Evolutionary conservation across 64 coral and sea anemone species (phyloP).

Genomic region (Cladopsammia gracilis): DNA sequence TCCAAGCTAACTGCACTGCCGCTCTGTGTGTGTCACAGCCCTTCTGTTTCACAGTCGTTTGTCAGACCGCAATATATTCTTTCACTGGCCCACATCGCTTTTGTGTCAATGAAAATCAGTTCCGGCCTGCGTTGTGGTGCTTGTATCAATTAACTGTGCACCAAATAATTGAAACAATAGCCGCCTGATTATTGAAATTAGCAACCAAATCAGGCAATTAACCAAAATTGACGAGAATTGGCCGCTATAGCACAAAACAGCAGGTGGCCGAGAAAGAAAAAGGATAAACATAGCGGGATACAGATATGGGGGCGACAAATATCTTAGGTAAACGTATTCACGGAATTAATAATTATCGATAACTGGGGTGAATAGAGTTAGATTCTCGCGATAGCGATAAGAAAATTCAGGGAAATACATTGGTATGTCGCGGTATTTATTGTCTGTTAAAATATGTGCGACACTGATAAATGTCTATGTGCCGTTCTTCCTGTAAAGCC

Average conservation of each 20-base stretch:
- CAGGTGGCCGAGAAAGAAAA: slow-evolving; percentile 4
- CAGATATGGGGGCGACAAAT: not conserved
- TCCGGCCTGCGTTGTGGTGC: slow-evolving; percentile 40
- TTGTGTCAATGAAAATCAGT: slow-evolving; percentile 40
- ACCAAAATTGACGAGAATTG: slow-evolving; percentile 34
- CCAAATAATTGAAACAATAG: slow-evolving; percentile 66
- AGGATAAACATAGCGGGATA: slow-evolving; percentile 13
- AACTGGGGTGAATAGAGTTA: not conserved
- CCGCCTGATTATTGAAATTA: slow-evolving; percentile 58
- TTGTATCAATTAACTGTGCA: slow-evolving; percentile 64
- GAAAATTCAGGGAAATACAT: not conserved
- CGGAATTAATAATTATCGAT: slow-evolving; percentile 16
- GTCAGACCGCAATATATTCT: slow-evolving; percentile 47
- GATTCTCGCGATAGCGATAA: slow-evolving; percentile 15
- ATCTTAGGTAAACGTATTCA: slow-evolving; percentile 10
- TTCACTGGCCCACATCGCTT: slow-evolving; percentile 17
- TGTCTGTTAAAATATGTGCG: not conserved
- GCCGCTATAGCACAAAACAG: not conserved
- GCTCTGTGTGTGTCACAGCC: not conserved
- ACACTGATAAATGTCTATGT: slow-evolving; percentile 15
- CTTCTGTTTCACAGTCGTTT: slow-evolving; percentile 17
- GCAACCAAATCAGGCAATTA: slow-evolving; percentile 65
- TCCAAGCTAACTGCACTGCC: not conserved
- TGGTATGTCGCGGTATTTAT: not conserved
- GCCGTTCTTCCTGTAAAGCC: not conserved